Evolutionary conservation across 37 sponge, comb jelly and placozoan species (phyloP), one percentile per base, ranked within the genome.

Genomic region (Geodia barretti): DNA sequence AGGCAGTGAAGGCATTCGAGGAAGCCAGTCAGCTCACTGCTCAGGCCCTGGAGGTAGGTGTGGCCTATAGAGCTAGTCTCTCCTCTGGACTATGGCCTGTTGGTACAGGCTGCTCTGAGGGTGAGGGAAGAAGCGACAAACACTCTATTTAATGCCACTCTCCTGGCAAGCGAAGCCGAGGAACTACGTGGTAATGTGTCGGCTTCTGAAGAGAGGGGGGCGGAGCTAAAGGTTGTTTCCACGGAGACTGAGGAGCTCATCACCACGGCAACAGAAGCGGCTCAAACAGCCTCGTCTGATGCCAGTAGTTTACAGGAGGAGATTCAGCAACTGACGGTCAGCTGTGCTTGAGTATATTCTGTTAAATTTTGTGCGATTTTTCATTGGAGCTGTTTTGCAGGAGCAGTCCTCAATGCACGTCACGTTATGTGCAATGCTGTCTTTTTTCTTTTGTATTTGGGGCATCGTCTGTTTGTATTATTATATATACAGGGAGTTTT

Each of bases 11-110:
- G 1, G 20, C 68, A 8, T 26, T 80, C 26, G 70, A 68, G 36
- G 25, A 69, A 28, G 80, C 80, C 28, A 70, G 80, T 47, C 2
- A 19, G 25, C 7, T 67, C 35, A 24, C 70, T 80, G 26, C 11
- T 14, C 54, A 47, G 54, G 54, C 54, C 14, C 54, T 47, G 54
- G 54, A 47, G 54, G 54, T 47, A 14, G 14, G 54, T 7, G 11
- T 47, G 14, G n/a, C 7, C 54, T 47, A 47, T 47, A 47, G 54
- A n/a, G n/a, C n/a, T n/a, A n/a, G n/a, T 14, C 7, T 47, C 11
- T 47, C 11, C 7, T 47, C 11, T 47, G 14, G 54, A 17, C 54
- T 17, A 47, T 47, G 54, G 14, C 14, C 11, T 47, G 11, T 47
- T 7, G 7, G 7, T 47, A 47, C 33, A 47, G 4, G 61, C 23